These are phyloP conservation scores for Hetaerina americana DNA, from an alignment of 1,140 invertebrate species.

Conservation along the genomic window DNA sequence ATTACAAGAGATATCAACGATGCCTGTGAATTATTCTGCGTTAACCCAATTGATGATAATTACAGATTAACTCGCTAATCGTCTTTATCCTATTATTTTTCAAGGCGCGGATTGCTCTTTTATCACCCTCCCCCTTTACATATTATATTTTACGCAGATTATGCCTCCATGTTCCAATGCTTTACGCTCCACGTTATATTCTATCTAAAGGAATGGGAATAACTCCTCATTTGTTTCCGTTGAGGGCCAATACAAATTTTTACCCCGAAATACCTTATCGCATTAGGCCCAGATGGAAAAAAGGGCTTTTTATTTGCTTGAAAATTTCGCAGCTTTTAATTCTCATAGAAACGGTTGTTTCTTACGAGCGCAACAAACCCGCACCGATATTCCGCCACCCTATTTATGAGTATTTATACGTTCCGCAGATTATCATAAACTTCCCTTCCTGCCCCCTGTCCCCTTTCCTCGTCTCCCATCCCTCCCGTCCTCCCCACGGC, in stretches of 20 bases:
- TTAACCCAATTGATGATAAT: too few relatives aligned
- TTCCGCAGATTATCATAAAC: background rate
- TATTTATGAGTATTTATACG: background rate
- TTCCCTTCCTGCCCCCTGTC: background rate
- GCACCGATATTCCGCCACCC: background rate
- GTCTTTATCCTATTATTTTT: too few relatives aligned
- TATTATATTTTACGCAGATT: too few relatives aligned
- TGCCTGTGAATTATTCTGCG: too few relatives aligned
- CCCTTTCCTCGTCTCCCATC: background rate
- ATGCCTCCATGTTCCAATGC: too few relatives aligned
- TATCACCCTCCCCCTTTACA: too few relatives aligned
- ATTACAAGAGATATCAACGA: too few relatives aligned
- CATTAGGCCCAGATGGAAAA: background rate
- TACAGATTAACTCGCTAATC: too few relatives aligned
- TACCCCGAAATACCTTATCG: background rate
- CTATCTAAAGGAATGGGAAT: too few relatives aligned
- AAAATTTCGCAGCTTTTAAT: background rate
- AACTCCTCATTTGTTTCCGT: background rate
- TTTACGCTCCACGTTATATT: too few relatives aligned
- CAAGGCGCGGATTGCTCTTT: too few relatives aligned
- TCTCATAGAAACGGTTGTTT: background rate
- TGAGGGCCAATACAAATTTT: background rate
- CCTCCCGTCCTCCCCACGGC: too few relatives aligned
- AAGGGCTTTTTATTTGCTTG: background rate
- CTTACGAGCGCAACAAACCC: background rate